These are phyloP conservation scores for Xiphorhynchus erythropygius DNA, from an alignment of 2,797 vertebrate genomes.

Conservation along the genomic window DNA sequence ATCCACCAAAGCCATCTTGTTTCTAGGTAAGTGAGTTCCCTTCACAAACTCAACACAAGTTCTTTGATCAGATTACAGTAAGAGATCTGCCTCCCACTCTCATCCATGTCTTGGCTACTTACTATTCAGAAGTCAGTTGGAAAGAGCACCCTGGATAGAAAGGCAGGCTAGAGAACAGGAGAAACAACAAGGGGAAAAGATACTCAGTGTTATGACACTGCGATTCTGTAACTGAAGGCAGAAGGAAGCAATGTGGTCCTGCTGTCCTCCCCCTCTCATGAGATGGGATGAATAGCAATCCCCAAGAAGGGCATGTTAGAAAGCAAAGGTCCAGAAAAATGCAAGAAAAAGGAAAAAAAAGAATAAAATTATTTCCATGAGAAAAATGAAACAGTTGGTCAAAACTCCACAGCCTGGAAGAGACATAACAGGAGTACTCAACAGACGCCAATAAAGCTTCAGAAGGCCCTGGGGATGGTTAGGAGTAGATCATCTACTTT, in stretches of 20 bases:
- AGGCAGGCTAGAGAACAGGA: not conserved
- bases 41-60: not conserved
- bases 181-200: not conserved
- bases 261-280: not conserved
- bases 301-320: not conserved
- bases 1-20: not conserved
- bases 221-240: not conserved
- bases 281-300: not conserved
- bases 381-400: not conserved
- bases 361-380: not conserved
- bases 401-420: not conserved
- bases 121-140: not conserved
- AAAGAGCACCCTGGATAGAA: not conserved
- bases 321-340: not conserved
- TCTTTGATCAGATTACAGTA: not conserved
- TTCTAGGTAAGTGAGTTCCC: not conserved
- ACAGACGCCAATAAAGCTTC: not conserved
- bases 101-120: not conserved
- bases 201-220: not conserved
- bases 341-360: not conserved
- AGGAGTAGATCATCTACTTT: not conserved
- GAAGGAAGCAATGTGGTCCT: not conserved
- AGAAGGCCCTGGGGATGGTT: not conserved
- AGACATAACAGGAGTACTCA: not conserved
- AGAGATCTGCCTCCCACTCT: not conserved